Base-by-base conservation (phyloP, 2,113 vertebrate genomes). In the Larimichthys polyactis region DNA sequence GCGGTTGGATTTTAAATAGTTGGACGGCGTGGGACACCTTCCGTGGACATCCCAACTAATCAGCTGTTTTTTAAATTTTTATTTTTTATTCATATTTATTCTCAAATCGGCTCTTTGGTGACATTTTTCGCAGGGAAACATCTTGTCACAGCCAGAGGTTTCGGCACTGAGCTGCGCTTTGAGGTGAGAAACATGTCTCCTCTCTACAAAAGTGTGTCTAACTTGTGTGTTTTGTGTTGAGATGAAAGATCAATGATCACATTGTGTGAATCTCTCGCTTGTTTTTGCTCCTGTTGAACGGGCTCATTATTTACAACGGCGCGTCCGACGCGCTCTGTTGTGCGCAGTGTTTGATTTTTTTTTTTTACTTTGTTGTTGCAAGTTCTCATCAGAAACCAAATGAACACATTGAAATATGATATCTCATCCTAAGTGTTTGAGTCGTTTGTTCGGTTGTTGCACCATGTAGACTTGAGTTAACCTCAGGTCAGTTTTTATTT, bases 151-250 rank as follows among this genome's bases (percentile, higher is more conserved):
- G 63, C 43, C 71, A 9, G 73, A 87, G 78, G 72, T 67, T 84
- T 78, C 78, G 19, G 51, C 71, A 65, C 85, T 24, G 81, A 87
- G 79, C 83, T 77, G 67, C 85, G 79, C 85, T 77, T 66, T 43
- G 87, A 93, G 94, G 93, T 95, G 88, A 92, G 91, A 87, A 88
- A 81, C 40, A 11, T 24, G 60, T n/a, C 40, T 3, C 69, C 54
- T 32, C 55, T 85, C 15, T 14, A 7, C 19, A 3, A 55, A 81
- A 85, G 73, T 87, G 57, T 71, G 16, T 82, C 44, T 27, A 79
- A 88, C 71, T 83, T 86, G 5, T 43, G 74, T 51, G 51, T 12
- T 11, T 44, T 29, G 17, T 22, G 40, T 24, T 4, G 3, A 63
- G 66, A 62, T 52, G 62, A 46, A 12, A 22, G 17, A 4, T 27